phyloP scores from a whole-genome alignment of 2,797 vertebrate species.

The Macropus fuliginosus region DNA sequence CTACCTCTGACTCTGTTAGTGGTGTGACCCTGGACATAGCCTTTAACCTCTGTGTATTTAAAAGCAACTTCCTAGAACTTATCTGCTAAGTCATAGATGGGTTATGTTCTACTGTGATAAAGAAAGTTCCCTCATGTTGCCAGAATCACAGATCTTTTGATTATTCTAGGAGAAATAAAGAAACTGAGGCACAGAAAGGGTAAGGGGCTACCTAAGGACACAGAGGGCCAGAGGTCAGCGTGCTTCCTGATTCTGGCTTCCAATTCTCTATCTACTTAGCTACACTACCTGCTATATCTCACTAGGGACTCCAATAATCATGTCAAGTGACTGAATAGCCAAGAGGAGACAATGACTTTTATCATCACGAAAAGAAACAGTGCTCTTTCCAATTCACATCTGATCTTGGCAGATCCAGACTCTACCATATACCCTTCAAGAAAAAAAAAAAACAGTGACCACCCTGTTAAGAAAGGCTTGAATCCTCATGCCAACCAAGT shows the following conservation, averaged over 20 bases:
- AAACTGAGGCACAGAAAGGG: neutral
- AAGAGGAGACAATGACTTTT: neutral
- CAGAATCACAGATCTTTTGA: neutral
- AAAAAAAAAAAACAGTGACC: constrained; percentile 8
- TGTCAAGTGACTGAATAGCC: neutral
- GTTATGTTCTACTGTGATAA: neutral
- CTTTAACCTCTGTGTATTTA: neutral
- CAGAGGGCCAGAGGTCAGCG: neutral
- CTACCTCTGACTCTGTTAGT: neutral
- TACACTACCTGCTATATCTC: neutral
- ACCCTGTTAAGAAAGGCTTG: constrained; percentile 4
- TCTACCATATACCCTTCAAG: constrained; percentile 36
- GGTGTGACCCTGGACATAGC: neutral
- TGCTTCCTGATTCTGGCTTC: neutral
- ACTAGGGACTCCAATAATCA: neutral
- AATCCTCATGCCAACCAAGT: constrained; percentile 22
- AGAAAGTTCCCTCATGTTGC: neutral
- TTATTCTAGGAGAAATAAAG: constrained; percentile 3
- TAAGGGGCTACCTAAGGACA: neutral
- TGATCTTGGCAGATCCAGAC: neutral
- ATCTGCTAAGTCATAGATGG: neutral
- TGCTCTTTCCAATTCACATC: neutral
- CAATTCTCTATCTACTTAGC: neutral
- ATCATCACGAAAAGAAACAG: neutral
- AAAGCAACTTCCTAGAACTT: neutral